Evolutionary conservation across 2,113 vertebrate species (phyloP).

Genomic region (Tonatia bakeri): DNA sequence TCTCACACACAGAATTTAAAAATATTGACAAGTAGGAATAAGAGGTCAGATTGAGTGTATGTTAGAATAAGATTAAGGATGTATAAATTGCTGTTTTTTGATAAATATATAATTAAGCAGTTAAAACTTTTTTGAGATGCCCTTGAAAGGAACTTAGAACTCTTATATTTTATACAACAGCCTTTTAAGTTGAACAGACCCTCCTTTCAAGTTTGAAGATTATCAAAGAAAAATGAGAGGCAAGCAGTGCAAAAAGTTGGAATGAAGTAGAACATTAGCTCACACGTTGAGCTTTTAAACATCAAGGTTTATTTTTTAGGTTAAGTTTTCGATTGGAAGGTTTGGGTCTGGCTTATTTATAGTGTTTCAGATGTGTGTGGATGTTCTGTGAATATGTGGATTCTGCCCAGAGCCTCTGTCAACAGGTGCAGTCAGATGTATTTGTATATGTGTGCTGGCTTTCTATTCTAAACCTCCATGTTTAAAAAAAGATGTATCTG

Average conservation of each 20-base stretch:
- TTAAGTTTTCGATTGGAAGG: not conserved
- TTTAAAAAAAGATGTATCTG: conserved; percentile 19
- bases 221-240: not conserved
- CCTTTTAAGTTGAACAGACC: not conserved
- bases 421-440: conserved; percentile 10
- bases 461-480: conserved; percentile 16
- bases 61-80: not conserved
- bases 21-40: not conserved
- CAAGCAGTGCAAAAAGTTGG: not conserved
- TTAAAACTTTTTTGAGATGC: not conserved
- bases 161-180: not conserved
- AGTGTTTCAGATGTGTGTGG: conserved; percentile 19
- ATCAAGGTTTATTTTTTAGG: not conserved
- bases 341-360: conserved; percentile 21
- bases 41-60: not conserved
- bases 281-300: not conserved
- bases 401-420: conserved; percentile 7
- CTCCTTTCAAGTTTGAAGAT: not conserved
- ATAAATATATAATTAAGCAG: not conserved
- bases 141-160: not conserved
- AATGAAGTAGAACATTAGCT: not conserved
- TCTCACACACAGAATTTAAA: conserved; percentile 7
- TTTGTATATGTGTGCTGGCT: not conserved
- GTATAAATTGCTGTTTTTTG: not conserved
- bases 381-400: not conserved